These are phyloP conservation scores for Petroica traversi DNA, from an alignment of 2,113 vertebrate genomes.

Conservation along the genomic window DNA sequence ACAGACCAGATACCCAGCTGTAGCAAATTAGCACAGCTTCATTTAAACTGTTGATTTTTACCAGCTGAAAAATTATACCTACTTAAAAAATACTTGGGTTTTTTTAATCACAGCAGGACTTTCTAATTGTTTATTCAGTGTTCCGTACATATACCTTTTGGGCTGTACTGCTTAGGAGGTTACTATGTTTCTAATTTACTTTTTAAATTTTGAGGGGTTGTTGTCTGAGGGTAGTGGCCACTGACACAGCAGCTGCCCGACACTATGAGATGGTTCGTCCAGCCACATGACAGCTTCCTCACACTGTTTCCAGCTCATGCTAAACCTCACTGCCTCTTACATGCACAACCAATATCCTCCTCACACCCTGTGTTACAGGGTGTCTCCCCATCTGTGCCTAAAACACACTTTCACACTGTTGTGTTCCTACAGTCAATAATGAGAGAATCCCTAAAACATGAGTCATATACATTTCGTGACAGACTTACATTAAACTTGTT, in stretches of 20 bases:
- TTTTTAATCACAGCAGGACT: background rate
- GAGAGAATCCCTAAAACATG: background rate
- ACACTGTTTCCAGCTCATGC: background rate
- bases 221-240: fast-evolving
- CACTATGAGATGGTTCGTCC: fast-evolving
- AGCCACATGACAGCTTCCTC: background rate
- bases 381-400: background rate
- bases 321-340: background rate
- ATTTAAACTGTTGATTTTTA: background rate
- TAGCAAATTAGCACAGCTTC: background rate
- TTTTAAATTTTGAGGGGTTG: background rate
- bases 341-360: background rate
- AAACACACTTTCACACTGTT: background rate
- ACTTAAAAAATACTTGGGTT: background rate
- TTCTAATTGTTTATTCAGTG: background rate
- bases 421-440: background rate
- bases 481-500: background rate
- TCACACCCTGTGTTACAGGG: background rate
- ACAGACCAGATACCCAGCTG: background rate
- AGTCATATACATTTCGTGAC: background rate
- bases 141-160: background rate
- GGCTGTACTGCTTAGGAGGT: background rate
- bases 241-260: background rate
- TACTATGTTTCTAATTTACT: background rate
- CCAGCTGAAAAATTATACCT: background rate